A percentile compares a stretch with the other conserved stretches of the same genome.
These are phyloP conservation scores for Alexandromys fortis DNA, from an alignment of 2,113 vertebrate species.

Conservation along the genomic window DNA sequence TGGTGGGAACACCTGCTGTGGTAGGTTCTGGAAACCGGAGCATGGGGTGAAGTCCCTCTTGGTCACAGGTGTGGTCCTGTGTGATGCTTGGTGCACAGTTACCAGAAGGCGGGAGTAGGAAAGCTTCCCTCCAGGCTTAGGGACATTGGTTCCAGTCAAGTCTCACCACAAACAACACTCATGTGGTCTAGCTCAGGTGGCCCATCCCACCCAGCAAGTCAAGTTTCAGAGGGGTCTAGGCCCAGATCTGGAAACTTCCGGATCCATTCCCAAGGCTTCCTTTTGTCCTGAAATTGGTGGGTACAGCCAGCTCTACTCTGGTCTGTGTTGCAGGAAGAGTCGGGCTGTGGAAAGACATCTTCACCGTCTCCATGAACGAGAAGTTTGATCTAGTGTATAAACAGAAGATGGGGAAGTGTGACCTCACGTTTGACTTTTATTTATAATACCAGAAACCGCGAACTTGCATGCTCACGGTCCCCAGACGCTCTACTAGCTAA, in stretches of 20 bases:
- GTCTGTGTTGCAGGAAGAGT: slow-evolving; percentile 91
- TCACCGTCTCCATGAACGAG: slow-evolving; percentile 99
- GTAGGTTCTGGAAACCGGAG: fast-evolving
- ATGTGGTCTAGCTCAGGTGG: not conserved
- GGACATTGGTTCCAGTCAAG: not conserved
- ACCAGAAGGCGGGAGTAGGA: not conserved
- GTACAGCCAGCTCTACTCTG: not conserved
- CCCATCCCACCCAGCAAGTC: not conserved
- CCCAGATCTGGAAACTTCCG: not conserved
- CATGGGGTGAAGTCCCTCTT: not conserved
- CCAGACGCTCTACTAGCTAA: slow-evolving; percentile 80
- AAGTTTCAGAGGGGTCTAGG: not conserved
- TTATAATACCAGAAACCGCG: slow-evolving; percentile 86
- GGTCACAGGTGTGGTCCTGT: not conserved
- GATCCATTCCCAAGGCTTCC: not conserved
- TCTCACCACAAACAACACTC: not conserved
- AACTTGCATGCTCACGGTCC: slow-evolving; percentile 83
- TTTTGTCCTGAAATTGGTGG: fast-evolving
- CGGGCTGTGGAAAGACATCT: slow-evolving; percentile 98
- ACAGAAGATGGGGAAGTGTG: slow-evolving; percentile 98
- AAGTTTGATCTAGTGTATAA: slow-evolving; percentile 96
- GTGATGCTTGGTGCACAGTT: fast-evolving
- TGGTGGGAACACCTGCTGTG: not conserved
- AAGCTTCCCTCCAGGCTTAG: not conserved
- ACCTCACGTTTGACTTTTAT: slow-evolving; percentile 96